Evolutionary conservation across 2,113 vertebrate species (phyloP).

Genomic region (Pachyramphus minor): DNA sequence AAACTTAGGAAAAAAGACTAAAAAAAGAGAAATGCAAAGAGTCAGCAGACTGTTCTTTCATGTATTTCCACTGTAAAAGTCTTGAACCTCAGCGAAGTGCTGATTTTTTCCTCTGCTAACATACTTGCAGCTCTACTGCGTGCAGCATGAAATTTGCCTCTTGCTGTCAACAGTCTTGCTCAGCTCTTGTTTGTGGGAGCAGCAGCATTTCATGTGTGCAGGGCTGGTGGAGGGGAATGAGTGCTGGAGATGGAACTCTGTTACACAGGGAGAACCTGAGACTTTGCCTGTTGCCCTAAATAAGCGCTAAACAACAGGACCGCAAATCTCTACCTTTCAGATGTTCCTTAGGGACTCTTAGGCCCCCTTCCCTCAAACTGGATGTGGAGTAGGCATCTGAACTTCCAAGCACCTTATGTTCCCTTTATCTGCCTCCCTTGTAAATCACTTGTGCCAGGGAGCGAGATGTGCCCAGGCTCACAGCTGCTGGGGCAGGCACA

Average conservation of each 20-base stretch:
- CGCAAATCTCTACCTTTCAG: not conserved
- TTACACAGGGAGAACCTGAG: not conserved
- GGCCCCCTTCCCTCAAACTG: not conserved
- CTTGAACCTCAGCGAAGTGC: not conserved
- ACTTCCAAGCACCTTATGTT: fast-evolving
- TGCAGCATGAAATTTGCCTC: not conserved
- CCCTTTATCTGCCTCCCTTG: not conserved
- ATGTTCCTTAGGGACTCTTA: not conserved
- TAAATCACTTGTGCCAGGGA: not conserved
- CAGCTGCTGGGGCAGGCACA: not conserved
- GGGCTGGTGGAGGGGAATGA: not conserved
- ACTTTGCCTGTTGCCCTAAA: not conserved
- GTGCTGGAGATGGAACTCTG: not conserved
- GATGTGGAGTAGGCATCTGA: not conserved
- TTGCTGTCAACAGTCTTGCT: not conserved
- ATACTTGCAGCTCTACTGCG: not conserved
- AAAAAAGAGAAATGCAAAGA: not conserved
- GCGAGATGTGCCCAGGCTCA: fast-evolving
- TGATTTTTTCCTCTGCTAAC: not conserved
- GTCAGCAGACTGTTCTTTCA: not conserved
- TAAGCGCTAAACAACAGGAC: not conserved
- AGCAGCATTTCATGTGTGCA: not conserved
- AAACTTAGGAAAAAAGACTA: not conserved
- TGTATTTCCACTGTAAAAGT: not conserved
- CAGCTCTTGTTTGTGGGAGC: not conserved